Evolutionary conservation across 92 coral and sea anemone genomes (phyloP), one percentile per base, ranked within the genome.

Genomic region (Montipora capitata): DNA sequence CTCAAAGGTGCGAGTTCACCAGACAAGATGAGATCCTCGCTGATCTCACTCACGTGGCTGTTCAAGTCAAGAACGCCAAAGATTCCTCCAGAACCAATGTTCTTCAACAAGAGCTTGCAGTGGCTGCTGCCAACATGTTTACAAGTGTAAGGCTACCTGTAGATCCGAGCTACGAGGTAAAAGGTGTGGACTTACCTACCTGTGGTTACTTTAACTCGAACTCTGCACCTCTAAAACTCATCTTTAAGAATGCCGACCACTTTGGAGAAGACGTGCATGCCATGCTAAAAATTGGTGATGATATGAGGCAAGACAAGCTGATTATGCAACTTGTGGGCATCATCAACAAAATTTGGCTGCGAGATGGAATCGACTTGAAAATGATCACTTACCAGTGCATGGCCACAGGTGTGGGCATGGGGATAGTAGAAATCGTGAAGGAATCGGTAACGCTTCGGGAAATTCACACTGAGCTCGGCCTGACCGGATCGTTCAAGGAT

Each of bases 301-400:
- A 97, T 86, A 87, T 97, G 93, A 93, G 99, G 17, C 98, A 97
- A 82, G 99, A 97, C 80, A 89, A 97, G 44, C 91, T 97, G 83
- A 89, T 98, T 87, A 96, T 97, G 99, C 98, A 97, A 92, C 86
- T 97, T 68, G 97, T 97, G 77, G 99, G 98, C 44, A 97, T 97
- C 86, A 97, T 97, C 98, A 96, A 93, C 77, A 97, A 97, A 87
- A 91, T 97, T 68, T 97, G 99, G 99, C 87, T 97, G 61, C 91
- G 93, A 39, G 99, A 97, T 85, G 99, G 99, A 40, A 94, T 97
- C 82, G 98, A 97, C 86, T 92, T 97, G 78, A 97, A 96, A 91
- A 96, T 97, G 89, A 94, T 97, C 39, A 97, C 99, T 7, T 97
- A 97, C 87, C 90, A 95, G 84, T 97, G 99, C 80, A 89, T 97